A percentile compares a stretch with the other conserved stretches of the same genome.
These are phyloP conservation scores for Microctenopoma stevenorrisi DNA, from an alignment of 2,797 vertebrate species.

Conservation along the genomic window DNA sequence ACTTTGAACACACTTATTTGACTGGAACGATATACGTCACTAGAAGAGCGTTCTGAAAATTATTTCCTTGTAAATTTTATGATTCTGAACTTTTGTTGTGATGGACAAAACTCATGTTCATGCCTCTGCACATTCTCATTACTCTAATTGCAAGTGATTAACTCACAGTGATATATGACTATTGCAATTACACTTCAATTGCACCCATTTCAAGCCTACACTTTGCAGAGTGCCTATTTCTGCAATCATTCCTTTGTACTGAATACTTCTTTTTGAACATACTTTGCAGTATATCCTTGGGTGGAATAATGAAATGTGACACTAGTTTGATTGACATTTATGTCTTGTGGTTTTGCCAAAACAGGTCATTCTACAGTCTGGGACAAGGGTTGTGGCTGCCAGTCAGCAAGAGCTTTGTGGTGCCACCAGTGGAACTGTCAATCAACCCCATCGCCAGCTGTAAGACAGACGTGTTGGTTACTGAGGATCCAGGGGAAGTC, in stretches of 20 bases:
- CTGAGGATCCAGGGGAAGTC: constrained; percentile 96
- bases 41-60: not conserved
- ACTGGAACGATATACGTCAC: too few relatives aligned
- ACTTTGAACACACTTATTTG: not conserved
- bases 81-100: not conserved
- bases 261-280: constrained; percentile 1
- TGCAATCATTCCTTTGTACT: not conserved
- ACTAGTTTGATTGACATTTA: constrained; percentile 32
- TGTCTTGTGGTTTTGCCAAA: constrained; percentile 45
- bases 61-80: not conserved
- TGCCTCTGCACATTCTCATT: not conserved
- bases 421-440: constrained; percentile 96
- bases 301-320: constrained; percentile 2
- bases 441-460: constrained; percentile 99
- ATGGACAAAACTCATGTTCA: not conserved
- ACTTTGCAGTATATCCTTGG: not conserved
- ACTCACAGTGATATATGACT: not conserved
- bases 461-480: constrained; percentile 97
- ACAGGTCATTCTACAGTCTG: constrained; percentile 96
- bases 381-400: constrained; percentile 98
- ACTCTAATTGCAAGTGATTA: not conserved
- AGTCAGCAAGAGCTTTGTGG: constrained; percentile 98
- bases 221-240: not conserved
- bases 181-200: not conserved
- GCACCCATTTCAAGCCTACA: not conserved